Percentiles rank a stretch among this genome's conserved stretches.
These are phyloP conservation scores for Zaprionus ornatus DNA, from an alignment of 1,140 invertebrate genomes.

Conservation along the genomic window DNA sequence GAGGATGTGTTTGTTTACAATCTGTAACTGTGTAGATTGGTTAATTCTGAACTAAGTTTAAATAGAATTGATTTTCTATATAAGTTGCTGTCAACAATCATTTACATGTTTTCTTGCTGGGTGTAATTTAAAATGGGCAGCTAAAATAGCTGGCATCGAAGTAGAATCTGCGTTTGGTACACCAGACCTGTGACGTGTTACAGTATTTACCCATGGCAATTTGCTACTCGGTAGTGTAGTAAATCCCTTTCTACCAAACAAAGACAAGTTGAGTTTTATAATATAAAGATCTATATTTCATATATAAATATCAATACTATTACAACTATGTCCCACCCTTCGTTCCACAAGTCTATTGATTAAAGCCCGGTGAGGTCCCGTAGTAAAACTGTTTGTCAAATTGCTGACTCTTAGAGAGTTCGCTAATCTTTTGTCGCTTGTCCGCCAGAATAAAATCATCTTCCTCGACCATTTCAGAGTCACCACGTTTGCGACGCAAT, in stretches of 20 bases:
- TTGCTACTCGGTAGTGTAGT: no score
- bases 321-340: constrained; percentile 27
- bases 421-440: constrained; percentile 67
- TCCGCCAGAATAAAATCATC: constrained; percentile 79
- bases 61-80: constrained; percentile 66
- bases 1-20: constrained; percentile 53
- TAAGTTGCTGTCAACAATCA: constrained; percentile 45
- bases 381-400: constrained; percentile 70
- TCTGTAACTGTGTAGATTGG: constrained; percentile 47
- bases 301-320: constrained; percentile 32
- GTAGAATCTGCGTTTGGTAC: not conserved
- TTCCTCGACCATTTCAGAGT: constrained; percentile 76
- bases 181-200: no score
- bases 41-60: constrained; percentile 48
- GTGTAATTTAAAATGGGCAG: not conserved
- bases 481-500: constrained; percentile 76
- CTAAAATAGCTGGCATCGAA: not conserved
- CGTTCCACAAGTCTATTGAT: constrained; percentile 19
- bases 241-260: not conserved
- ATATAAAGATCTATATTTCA: constrained; percentile 37
- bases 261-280: not conserved
- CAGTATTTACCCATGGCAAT: no score
- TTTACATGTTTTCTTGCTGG: constrained; percentile 21
- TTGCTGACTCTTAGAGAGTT: constrained; percentile 65
- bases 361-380: constrained; percentile 66